phyloP scores from a whole-genome alignment of 2,888 invertebrate genomes.

The Cataglyphis rosenhaueri region DNA sequence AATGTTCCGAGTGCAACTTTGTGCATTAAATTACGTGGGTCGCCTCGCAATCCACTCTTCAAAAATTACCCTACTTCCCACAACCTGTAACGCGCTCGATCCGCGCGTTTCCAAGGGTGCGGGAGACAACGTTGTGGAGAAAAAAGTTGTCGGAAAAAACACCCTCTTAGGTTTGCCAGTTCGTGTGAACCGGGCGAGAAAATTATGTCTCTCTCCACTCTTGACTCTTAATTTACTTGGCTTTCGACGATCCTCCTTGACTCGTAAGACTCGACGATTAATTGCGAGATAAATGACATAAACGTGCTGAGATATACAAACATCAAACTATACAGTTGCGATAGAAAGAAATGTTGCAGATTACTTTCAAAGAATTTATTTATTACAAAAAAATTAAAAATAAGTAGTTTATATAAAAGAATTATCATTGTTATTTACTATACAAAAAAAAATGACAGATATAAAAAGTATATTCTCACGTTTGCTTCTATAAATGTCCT shows the following conservation, averaged over 20 bases:
- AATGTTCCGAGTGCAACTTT: constrained; percentile 47
- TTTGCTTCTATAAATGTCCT: not conserved
- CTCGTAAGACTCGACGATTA: not conserved
- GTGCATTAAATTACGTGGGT: constrained; percentile 68
- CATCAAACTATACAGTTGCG: not conserved
- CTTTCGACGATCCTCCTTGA: constrained; percentile 7
- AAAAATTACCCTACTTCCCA: constrained; percentile 72
- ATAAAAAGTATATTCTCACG: not conserved
- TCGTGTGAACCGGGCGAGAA: constrained; percentile 53
- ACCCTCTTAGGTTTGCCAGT: constrained; percentile 19
- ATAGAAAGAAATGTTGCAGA: not conserved
- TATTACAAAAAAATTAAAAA: not conserved
- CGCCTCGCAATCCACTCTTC: constrained; percentile 37
- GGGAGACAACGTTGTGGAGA: constrained; percentile 25
- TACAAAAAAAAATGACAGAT: not conserved
- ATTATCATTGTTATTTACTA: not conserved
- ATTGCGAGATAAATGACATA: not conserved
- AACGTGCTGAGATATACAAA: not conserved
- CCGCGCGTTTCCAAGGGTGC: constrained; percentile 41
- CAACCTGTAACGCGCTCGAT: constrained; percentile 70
- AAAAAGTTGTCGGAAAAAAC: constrained; percentile 42
- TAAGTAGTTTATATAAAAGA: not conserved
- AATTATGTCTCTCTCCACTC: constrained; percentile 33
- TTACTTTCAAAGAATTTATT: not conserved
- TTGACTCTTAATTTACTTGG: constrained; percentile 28